A percentile compares a stretch with the other conserved stretches of the same genome.
Evolutionary conservation across 2,888 invertebrate species (phyloP).

Genomic region (Leptinotarsa juncta): DNA sequence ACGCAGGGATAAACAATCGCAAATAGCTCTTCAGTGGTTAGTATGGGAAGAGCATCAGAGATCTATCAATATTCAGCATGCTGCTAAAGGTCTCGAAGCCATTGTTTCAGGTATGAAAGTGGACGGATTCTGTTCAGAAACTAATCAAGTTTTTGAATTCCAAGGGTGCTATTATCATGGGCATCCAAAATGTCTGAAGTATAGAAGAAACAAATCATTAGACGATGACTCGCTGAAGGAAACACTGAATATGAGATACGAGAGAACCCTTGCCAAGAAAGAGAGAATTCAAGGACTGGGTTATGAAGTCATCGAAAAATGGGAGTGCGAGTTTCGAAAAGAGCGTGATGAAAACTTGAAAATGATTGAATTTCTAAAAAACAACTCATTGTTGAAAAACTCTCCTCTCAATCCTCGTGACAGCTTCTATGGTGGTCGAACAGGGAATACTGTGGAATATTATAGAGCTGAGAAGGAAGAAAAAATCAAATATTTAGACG

Average conservation of each 20-base stretch:
- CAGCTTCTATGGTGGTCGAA: slow-evolving; percentile 41
- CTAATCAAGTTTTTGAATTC: slow-evolving; percentile 44
- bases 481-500: slow-evolving; percentile 51
- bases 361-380: neutral
- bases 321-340: slow-evolving; percentile 10
- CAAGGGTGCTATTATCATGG: slow-evolving; percentile 44
- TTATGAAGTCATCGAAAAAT: neutral
- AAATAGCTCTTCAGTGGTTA: slow-evolving; percentile 38
- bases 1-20: slow-evolving; percentile 33
- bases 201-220: slow-evolving; percentile 25
- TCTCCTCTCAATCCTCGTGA: slow-evolving; percentile 42
- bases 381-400: no score
- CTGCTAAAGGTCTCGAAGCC: slow-evolving; percentile 26
- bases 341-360: no score
- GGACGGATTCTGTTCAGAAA: slow-evolving; percentile 39
- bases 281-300: neutral
- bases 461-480: slow-evolving; percentile 27
- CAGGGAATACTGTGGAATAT: slow-evolving; percentile 26
- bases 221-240: slow-evolving; percentile 14
- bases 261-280: slow-evolving; percentile 25
- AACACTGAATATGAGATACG: slow-evolving; percentile 24
- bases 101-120: slow-evolving; percentile 29
- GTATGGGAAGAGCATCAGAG: slow-evolving; percentile 36
- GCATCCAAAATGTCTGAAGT: slow-evolving; percentile 23
- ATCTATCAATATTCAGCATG: slow-evolving; percentile 43